Base-by-base conservation (phyloP, 2,888 invertebrate genomes). In the Gnatocerus cornutus region DNA sequence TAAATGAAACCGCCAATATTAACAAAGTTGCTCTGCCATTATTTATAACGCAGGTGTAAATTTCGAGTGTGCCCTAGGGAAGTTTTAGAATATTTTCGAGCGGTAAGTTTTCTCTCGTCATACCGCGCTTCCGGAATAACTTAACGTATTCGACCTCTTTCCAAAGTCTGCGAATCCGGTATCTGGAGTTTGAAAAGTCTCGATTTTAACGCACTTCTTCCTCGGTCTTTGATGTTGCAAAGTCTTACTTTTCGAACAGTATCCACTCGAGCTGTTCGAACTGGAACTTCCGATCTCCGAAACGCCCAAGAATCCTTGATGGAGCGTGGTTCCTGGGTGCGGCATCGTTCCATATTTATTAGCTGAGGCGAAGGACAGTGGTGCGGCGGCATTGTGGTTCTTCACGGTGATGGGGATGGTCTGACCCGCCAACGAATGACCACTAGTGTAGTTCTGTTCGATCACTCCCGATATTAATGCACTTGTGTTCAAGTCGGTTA, bases 391-490 rank as follows among this genome's bases (percentile, higher is more conserved):
- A 67, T 79, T 83, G 71, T 81, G 82, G 71, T 82, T 84, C 72
- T 85, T 85, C 46, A 86, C 83, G 13, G 84, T 85, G 58, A 86
- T 86, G 29, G 86, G 86, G 53, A 86, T 82, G 4, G 86, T 86
- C 71, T 85, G 85, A 4, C 86, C 86, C n/a, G 84, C 85, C 50
- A 85, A 77, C 13, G 79, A 74, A 39, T 65, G 67, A 9, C 73
- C 71, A 50, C 68, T 66, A 10, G 69, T 61, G 58, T 78, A 79
- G 53, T 77, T 78, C 68, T 78, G 77, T 67, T 82, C 82, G 41
- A 78, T 71, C 30, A 79, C 76, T 7, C 78, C 78, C 14, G 78
- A 77, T 3, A 80, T 76, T 12, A 75, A 71, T 41, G 77, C 76
- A 71, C 75, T 76, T 21, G 74, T 75, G 68, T 77, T 77, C 39